Percentiles rank a stretch among this genome's conserved stretches.
Evolutionary conservation across 2,888 invertebrate genomes (phyloP).

Genomic region (Caenorhabditis sp.): DNA sequence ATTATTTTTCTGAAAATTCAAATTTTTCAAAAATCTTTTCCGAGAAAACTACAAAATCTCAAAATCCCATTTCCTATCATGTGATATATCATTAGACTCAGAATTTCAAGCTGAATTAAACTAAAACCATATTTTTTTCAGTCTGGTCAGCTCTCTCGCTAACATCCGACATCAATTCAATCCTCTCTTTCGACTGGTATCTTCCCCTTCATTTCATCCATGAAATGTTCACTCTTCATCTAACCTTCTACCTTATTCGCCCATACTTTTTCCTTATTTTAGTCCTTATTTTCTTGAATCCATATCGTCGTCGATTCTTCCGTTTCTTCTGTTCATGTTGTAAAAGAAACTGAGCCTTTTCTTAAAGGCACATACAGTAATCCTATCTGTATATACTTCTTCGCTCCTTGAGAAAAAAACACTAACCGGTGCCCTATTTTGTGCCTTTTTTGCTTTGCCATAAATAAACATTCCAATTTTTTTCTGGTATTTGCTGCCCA

Average conservation of each 20-base stretch:
- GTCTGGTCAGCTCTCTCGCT: constrained; percentile 33
- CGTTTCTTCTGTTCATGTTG: constrained; percentile 41
- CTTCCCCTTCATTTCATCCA: constrained; percentile 27
- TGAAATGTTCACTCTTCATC: constrained; percentile 40
- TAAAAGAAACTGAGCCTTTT: constrained; percentile 20
- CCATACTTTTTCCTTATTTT: constrained; percentile 24
- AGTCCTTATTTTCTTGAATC: constrained; percentile 26
- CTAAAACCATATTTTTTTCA: constrained; percentile 15
- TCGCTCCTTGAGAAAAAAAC: too few species aligned
- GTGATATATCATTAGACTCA: not conserved
- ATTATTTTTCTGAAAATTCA: too few species aligned
- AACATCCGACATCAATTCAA: constrained; percentile 10
- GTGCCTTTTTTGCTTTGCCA: too few species aligned
- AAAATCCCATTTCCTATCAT: not conserved
- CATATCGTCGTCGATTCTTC: constrained; percentile 32
- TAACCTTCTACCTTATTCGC: constrained; percentile 30
- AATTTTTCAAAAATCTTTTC: too few species aligned
- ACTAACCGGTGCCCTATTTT: not conserved
- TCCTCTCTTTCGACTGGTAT: constrained; percentile 29
- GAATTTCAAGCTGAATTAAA: not conserved
- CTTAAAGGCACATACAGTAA: not conserved
- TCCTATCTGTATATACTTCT: not conserved
- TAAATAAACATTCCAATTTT: too few species aligned
- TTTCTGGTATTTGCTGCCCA: too few species aligned
- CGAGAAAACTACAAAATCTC: too few species aligned